A percentile compares a stretch with the other conserved stretches of the same genome.
Evolutionary conservation across 2,888 invertebrate species (phyloP).

Genomic region (Acrobasis suavella): DNA sequence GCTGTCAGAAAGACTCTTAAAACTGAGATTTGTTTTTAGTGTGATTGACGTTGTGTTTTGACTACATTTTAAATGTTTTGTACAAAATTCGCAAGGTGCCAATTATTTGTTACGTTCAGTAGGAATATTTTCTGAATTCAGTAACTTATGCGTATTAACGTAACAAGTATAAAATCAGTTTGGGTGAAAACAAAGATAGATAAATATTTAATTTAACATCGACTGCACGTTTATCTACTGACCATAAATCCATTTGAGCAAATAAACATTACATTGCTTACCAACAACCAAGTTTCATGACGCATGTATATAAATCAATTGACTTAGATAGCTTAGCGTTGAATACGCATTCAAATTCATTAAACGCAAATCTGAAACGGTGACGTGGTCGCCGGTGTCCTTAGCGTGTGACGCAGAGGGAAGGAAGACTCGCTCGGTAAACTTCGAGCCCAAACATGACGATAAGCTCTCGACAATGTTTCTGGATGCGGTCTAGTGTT

Average conservation of each 20-base stretch:
- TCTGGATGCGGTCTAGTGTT: constrained; percentile 6
- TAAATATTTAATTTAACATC: too few relatives aligned
- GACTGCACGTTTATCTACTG: too few relatives aligned
- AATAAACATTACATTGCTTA: neutral
- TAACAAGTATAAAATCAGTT: too few relatives aligned
- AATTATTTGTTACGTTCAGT: neutral
- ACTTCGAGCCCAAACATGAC: constrained; percentile 28
- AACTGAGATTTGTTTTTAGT: constrained; percentile 1
- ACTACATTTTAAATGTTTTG: neutral
- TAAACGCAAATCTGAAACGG: constrained; percentile 33
- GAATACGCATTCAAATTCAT: constrained; percentile 17
- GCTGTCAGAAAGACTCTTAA: neutral
- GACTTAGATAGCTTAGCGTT: constrained; percentile 2
- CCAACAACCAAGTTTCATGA: neutral
- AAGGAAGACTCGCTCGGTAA: constrained; percentile 35
- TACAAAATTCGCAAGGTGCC: neutral
- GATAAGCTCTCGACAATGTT: constrained; percentile 23
- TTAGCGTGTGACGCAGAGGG: constrained; percentile 51
- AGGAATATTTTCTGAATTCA: too few relatives aligned
- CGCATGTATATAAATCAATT: neutral
- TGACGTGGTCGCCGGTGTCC: constrained; percentile 39
- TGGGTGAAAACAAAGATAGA: too few relatives aligned
- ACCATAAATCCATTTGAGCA: too few relatives aligned
- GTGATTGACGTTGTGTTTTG: constrained; percentile 6
- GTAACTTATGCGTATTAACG: too few relatives aligned